Percentiles rank a stretch among this genome's conserved stretches.
phyloP scores from a whole-genome alignment of 2,888 invertebrate genomes.

The Elysia crispata region DNA sequence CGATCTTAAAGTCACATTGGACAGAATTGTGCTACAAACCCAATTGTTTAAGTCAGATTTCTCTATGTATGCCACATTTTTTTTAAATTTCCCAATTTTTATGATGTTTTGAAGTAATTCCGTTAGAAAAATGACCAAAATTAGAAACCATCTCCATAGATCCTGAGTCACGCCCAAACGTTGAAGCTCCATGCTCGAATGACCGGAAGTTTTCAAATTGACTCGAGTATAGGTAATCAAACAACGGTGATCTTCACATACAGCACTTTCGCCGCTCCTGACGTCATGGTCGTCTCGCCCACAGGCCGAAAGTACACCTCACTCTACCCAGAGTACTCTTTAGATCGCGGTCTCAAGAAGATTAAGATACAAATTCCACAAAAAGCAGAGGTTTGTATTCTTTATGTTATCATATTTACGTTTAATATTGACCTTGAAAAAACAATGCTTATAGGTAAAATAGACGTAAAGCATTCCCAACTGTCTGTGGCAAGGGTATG shows the following conservation, averaged over 20 bases:
- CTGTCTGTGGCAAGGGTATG: too few species aligned
- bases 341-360: slow-evolving; percentile 47
- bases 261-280: slow-evolving; percentile 45
- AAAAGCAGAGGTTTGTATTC: slow-evolving; percentile 49
- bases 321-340: slow-evolving; percentile 50
- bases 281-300: slow-evolving; percentile 54
- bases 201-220: slow-evolving; percentile 46
- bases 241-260: slow-evolving; percentile 55
- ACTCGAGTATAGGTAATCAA: slow-evolving; percentile 50
- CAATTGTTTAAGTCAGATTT: too few species aligned
- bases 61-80: too few species aligned
- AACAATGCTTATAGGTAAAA: too few species aligned
- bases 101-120: too few species aligned
- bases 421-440: too few species aligned
- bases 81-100: too few species aligned
- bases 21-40: too few species aligned
- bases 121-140: too few species aligned
- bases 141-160: slow-evolving; percentile 28
- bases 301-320: slow-evolving; percentile 51
- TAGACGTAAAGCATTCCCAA: too few species aligned
- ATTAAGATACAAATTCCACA: slow-evolving; percentile 50
- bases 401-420: background rate
- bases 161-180: slow-evolving; percentile 11
- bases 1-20: too few species aligned
- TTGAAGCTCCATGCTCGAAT: background rate